Conservation (phyloP, 2,113 vertebrate species). For the Brienomyrus brachyistius region DNA sequence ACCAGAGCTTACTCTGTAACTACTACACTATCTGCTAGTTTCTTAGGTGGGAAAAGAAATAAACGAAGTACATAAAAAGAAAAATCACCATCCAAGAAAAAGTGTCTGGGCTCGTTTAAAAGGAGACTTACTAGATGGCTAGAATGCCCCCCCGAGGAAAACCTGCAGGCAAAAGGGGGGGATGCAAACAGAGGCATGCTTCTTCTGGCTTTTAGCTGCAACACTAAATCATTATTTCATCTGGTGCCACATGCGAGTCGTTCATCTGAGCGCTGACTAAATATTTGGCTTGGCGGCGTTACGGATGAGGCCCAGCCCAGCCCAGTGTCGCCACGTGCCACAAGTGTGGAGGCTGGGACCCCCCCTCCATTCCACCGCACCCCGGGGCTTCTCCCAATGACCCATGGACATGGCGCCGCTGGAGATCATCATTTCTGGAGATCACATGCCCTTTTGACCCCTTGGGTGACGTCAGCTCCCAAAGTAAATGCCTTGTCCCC, state of each 20-base stretch:
- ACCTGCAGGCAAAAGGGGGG: neutral
- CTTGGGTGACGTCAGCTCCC: neutral
- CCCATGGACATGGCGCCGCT: neutral
- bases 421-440: neutral
- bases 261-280: constrained; percentile 31
- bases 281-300: constrained; percentile 31
- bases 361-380: neutral
- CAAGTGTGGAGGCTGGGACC: neutral
- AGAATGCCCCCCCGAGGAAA: neutral
- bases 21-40: neutral
- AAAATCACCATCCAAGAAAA: neutral
- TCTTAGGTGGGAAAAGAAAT: neutral
- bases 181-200: neutral
- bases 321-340: constrained; percentile 22
- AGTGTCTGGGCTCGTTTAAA: neutral
- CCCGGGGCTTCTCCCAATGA: neutral
- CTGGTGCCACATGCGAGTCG: constrained; percentile 18
- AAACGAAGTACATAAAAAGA: neutral
- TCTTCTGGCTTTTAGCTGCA: neutral
- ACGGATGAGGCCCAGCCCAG: neutral
- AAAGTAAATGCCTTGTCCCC: neutral
- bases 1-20: neutral
- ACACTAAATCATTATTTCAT: constrained; percentile 19
- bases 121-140: neutral
- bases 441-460: neutral